Conservation (phyloP, 2,113 vertebrate genomes). For the Seriola quinqueradiata region DNA sequence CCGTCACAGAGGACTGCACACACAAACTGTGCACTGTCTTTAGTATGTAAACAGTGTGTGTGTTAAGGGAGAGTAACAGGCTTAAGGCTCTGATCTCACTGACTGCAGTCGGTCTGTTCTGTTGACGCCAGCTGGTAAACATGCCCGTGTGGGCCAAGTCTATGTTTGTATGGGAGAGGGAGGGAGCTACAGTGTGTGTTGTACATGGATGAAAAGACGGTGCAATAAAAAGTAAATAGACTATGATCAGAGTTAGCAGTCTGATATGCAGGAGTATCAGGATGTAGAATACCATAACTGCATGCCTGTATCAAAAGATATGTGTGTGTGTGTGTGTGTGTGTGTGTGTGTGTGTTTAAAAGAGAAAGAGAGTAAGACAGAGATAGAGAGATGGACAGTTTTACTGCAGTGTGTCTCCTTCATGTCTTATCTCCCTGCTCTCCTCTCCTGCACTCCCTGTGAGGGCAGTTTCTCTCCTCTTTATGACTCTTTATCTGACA, state of each 20-base stretch:
- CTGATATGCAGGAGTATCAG: slow-evolving; percentile 21
- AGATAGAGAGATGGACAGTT: slow-evolving; percentile 83
- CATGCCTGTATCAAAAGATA: slow-evolving; percentile 31
- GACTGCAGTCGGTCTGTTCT: slow-evolving; percentile 59
- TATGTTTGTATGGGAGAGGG: slow-evolving; percentile 57
- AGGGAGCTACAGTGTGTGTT: slow-evolving; percentile 20
- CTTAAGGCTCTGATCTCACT: slow-evolving; percentile 76
- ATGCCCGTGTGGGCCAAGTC: slow-evolving; percentile 62
- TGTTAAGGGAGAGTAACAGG: slow-evolving; percentile 69
- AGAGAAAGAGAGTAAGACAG: slow-evolving; percentile 76
- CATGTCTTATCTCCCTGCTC: slow-evolving; percentile 91
- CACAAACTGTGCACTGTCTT: slow-evolving; percentile 63
- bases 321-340: slow-evolving; percentile 8
- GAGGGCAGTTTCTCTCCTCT: slow-evolving; percentile 78
- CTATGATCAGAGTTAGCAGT: slow-evolving; percentile 33
- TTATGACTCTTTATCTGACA: slow-evolving; percentile 86
- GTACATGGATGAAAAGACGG: slow-evolving; percentile 40
- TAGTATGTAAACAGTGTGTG: slow-evolving; percentile 77
- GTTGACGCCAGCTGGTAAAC: slow-evolving; percentile 82
- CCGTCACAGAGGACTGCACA: slow-evolving; percentile 83
- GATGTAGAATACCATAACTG: slow-evolving; percentile 42
- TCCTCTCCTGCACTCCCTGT: slow-evolving; percentile 83
- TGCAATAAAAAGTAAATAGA: slow-evolving; percentile 65
- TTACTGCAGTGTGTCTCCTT: slow-evolving; percentile 93
- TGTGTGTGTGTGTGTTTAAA: slow-evolving; percentile 14